phyloP scores from a whole-genome alignment of 2,113 vertebrate species.

The Reinhardtius hippoglossoides region DNA sequence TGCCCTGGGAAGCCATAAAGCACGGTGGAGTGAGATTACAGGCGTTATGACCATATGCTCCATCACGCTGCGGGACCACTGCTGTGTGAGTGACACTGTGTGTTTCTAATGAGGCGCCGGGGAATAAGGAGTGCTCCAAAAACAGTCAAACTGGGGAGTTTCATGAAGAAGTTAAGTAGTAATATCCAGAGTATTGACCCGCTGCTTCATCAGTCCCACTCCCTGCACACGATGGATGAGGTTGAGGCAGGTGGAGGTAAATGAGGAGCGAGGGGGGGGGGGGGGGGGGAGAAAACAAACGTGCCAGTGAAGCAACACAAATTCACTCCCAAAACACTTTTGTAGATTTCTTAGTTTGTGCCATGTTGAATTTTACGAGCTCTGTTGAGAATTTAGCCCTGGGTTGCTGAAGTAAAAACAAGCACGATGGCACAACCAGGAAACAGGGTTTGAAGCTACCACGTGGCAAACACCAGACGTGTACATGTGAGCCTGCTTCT shows the following conservation, averaged over 20 bases:
- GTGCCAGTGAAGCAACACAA: background rate
- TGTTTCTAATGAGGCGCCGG: constrained; percentile 50
- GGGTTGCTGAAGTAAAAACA: background rate
- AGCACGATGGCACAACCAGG: no score
- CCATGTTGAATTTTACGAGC: background rate
- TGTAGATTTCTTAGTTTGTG: background rate
- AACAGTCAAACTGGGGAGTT: constrained; percentile 43
- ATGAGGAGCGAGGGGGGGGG: constrained; percentile 1
- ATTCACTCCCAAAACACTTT: background rate
- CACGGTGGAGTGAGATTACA: constrained; percentile 48
- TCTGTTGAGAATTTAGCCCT: background rate
- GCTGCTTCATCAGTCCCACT: constrained; percentile 35
- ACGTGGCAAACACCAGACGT: no score
- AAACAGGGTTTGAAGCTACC: no score
- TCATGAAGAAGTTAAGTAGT: constrained; percentile 27
- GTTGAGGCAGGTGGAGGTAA: background rate
- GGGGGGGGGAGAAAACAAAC: background rate
- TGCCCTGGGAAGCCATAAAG: constrained; percentile 60
- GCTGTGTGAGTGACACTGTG: constrained; percentile 49
- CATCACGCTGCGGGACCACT: constrained; percentile 39
- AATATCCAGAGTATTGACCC: constrained; percentile 13
- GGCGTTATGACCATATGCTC: constrained; percentile 59
- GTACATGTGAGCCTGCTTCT: no score
- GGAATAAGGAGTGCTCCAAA: constrained; percentile 26
- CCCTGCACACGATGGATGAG: constrained; percentile 11